phyloP scores from a whole-genome alignment of 2,888 invertebrate genomes.

The Thereva unica region DNA sequence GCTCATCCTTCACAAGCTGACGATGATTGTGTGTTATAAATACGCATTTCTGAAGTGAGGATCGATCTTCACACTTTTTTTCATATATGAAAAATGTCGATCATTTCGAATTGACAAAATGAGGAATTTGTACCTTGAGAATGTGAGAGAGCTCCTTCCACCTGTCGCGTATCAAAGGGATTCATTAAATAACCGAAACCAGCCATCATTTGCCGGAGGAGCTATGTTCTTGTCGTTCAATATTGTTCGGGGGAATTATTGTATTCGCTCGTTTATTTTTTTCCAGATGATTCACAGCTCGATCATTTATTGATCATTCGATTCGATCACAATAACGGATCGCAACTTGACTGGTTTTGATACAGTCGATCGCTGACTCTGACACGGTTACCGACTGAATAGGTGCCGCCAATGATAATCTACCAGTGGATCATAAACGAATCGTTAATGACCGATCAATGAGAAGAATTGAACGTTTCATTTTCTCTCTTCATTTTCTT shows the following conservation, averaged over 20 bases:
- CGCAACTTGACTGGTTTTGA: slow-evolving; percentile 12
- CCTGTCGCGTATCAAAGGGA: too few relatives aligned
- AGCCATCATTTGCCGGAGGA: too few relatives aligned
- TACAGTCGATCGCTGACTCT: slow-evolving; percentile 10
- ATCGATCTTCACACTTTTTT: not conserved
- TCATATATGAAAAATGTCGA: too few relatives aligned
- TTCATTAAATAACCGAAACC: too few relatives aligned
- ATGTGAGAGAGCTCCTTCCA: too few relatives aligned
- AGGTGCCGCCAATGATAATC: slow-evolving; percentile 27
- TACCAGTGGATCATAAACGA: slow-evolving; percentile 39
- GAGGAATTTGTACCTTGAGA: too few relatives aligned
- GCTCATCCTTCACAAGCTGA: slow-evolving; percentile 13
- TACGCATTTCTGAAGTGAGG: slow-evolving; percentile 4
- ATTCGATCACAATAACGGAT: slow-evolving; percentile 29
- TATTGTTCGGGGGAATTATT: slow-evolving; percentile 15
- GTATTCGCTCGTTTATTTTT: slow-evolving; percentile 4
- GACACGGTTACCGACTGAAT: slow-evolving; percentile 14
- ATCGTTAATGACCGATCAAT: slow-evolving; percentile 41
- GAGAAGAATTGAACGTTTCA: slow-evolving; percentile 20
- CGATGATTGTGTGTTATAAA: slow-evolving; percentile 12
- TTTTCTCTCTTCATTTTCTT: slow-evolving; percentile 28
- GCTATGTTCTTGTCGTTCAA: slow-evolving; percentile 18
- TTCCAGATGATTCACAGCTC: slow-evolving; percentile 39
- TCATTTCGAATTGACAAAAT: too few relatives aligned
- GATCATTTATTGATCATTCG: slow-evolving; percentile 40